Conservation (phyloP, 1,140 invertebrate species). For the Neuroterus valhalla region DNA sequence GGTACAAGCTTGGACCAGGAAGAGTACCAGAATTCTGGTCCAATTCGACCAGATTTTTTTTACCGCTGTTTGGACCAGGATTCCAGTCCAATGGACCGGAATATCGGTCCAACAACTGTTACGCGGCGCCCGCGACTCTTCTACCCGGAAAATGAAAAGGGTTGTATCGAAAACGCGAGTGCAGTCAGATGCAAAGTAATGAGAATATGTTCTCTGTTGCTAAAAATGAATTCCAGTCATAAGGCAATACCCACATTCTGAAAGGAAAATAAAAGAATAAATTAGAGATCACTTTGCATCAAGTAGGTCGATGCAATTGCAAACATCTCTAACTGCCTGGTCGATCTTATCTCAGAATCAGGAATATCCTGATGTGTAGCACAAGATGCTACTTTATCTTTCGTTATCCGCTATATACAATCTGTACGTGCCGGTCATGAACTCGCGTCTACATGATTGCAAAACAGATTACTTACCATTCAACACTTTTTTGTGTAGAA, state of each 20-base stretch:
- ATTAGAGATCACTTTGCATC: slow-evolving; percentile 18
- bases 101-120: no score
- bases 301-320: slow-evolving; percentile 6
- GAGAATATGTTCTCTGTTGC: not conserved
- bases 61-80: no score
- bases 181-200: slow-evolving; percentile 8
- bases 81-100: no score
- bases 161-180: not conserved
- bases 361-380: not conserved
- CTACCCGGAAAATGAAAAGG: not conserved
- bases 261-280: slow-evolving; percentile 1
- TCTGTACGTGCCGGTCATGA: not conserved
- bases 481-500: not conserved
- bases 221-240: not conserved
- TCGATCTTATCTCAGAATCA: slow-evolving; percentile 2
- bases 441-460: not conserved
- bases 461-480: slow-evolving; percentile 13
- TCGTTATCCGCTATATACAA: not conserved
- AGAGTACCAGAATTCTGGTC: no score
- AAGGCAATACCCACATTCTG: not conserved
- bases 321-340: not conserved
- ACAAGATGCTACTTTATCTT: not conserved
- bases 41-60: no score
- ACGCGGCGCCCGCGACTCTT: no score
- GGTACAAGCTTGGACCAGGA: no score